phyloP scores from a whole-genome alignment of 2,113 vertebrate genomes.

The Anser brachyrhynchus region DNA sequence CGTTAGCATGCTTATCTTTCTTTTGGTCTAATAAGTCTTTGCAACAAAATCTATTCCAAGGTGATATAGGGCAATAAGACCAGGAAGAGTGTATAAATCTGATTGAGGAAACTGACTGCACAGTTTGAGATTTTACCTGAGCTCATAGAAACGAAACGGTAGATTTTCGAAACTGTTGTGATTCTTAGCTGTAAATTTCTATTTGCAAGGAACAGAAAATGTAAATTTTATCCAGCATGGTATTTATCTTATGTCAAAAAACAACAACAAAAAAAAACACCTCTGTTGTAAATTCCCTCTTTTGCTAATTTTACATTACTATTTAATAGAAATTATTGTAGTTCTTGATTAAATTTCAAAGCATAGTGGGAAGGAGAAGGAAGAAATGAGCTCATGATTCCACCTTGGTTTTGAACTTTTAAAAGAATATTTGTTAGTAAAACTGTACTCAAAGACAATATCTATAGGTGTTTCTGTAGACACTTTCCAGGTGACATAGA shows the following conservation, averaged over 20 bases:
- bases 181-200: not conserved
- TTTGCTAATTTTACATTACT: not conserved
- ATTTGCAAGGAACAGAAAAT: not conserved
- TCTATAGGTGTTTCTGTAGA: not conserved
- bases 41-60: not conserved
- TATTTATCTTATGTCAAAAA: not conserved
- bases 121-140: not conserved
- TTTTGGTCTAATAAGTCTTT: not conserved
- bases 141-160: not conserved
- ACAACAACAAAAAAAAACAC: not conserved
- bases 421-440: not conserved
- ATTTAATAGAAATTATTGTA: not conserved
- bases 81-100: not conserved
- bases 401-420: not conserved
- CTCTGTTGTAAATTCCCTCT: not conserved
- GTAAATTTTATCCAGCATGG: not conserved
- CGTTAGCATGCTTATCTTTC: not conserved
- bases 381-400: not conserved
- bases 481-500: not conserved
- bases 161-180: not conserved
- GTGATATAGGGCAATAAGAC: not conserved
- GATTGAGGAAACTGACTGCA: not conserved
- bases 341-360: not conserved
- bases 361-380: not conserved
- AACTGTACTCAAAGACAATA: not conserved